Evolutionary conservation across 1,140 invertebrate genomes (phyloP).

Genomic region (Nasonia giraulti): DNA sequence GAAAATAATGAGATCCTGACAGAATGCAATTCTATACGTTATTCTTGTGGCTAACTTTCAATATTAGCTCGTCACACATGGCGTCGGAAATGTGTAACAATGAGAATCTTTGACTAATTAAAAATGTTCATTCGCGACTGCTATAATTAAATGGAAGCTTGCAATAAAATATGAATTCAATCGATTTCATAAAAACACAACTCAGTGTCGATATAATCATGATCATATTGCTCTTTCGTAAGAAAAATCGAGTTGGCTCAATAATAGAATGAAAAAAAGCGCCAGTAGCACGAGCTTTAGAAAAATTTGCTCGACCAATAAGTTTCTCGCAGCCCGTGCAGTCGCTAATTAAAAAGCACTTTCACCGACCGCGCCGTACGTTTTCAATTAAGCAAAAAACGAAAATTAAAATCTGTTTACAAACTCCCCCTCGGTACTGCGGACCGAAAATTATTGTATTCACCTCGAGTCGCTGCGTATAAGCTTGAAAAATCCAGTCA

Average conservation of each 20-base stretch:
- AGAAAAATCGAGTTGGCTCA: background rate
- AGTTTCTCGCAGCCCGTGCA: background rate
- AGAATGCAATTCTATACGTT: too few relatives aligned
- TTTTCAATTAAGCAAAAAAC: slow-evolving; percentile 12
- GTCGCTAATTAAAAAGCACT: background rate
- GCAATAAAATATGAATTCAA: too few relatives aligned
- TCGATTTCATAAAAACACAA: background rate
- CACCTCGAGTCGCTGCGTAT: background rate
- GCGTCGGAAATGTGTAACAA: too few relatives aligned
- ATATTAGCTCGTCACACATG: too few relatives aligned
- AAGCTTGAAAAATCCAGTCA: slow-evolving; percentile 21
- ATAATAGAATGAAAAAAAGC: background rate
- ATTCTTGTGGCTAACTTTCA: too few relatives aligned
- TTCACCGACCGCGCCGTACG: background rate
- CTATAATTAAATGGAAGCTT: too few relatives aligned
- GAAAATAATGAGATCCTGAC: too few relatives aligned
- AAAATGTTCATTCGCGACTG: too few relatives aligned
- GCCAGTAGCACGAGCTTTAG: background rate
- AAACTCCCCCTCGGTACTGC: background rate
- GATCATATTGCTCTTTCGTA: background rate
- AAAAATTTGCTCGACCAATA: background rate
- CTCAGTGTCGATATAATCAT: background rate
- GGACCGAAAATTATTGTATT: background rate
- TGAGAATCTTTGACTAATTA: too few relatives aligned
- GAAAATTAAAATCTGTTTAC: slow-evolving; percentile 33